phyloP scores from a whole-genome alignment of 2,888 invertebrate species.

The Tipula unca region DNA sequence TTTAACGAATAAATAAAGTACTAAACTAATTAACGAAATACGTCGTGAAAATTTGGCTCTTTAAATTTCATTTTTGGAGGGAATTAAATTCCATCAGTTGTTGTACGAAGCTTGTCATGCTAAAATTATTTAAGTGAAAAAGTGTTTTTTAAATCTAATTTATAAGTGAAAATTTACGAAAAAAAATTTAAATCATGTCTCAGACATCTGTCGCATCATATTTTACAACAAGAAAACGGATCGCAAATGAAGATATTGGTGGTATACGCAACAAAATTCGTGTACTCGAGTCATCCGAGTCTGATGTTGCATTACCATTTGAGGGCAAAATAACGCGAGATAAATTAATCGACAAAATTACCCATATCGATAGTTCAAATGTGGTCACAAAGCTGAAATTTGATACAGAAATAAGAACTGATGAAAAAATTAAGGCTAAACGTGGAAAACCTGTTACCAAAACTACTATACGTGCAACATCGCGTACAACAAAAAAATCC shows the following conservation, averaged over 20 bases:
- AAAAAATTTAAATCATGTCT: constrained; percentile 47
- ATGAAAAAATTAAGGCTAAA: constrained; percentile 26
- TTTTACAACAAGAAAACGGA: constrained; percentile 68
- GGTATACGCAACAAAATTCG: constrained; percentile 48
- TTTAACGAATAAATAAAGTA: not conserved
- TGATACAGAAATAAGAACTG: not conserved
- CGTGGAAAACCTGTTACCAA: constrained; percentile 34
- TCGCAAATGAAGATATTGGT: constrained; percentile 57
- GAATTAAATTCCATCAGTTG: constrained; percentile 14
- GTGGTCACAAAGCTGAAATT: not conserved
- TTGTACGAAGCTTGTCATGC: not conserved
- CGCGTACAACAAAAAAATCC: constrained; percentile 21
- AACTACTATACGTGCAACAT: constrained; percentile 28
- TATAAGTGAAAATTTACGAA: not conserved
- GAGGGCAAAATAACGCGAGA: not conserved
- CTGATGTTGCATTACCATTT: constrained; percentile 20
- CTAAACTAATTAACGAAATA: not conserved
- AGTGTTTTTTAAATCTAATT: not conserved
- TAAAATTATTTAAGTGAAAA: not conserved
- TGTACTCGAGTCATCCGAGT: constrained; percentile 31
- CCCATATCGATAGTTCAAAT: not conserved
- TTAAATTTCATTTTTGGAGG: constrained; percentile 19
- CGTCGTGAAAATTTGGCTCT: not conserved
- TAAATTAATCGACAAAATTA: not conserved
- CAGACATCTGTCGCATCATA: constrained; percentile 68